These are phyloP conservation scores for Rousettus leschenaultii DNA, from an alignment of 2,113 vertebrate species.

Conservation along the genomic window DNA sequence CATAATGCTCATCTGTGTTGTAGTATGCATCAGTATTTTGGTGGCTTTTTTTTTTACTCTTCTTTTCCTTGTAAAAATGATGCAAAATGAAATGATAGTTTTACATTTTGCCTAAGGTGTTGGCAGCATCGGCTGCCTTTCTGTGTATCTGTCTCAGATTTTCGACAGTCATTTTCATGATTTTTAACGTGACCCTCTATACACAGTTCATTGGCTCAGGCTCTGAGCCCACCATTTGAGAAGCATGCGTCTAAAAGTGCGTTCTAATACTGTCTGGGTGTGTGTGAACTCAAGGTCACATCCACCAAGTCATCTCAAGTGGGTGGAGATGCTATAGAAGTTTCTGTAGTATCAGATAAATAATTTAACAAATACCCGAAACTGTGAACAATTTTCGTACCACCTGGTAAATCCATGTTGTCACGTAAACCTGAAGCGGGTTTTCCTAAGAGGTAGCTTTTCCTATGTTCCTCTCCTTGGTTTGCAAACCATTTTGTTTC, in stretches of 20 bases:
- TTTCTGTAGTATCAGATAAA: background rate
- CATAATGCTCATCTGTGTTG: background rate
- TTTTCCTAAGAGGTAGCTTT: background rate
- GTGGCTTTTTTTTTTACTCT: background rate
- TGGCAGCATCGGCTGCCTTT: background rate
- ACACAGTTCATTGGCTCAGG: background rate
- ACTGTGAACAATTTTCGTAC: accelerated
- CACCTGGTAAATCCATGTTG: background rate
- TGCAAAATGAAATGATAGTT: background rate
- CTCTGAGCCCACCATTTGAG: background rate
- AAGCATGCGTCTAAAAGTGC: background rate
- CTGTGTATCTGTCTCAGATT: background rate
- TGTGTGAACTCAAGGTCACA: background rate
- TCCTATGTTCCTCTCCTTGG: background rate
- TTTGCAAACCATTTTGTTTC: background rate
- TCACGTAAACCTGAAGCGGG: background rate
- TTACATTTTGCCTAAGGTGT: background rate
- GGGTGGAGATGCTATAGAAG: background rate
- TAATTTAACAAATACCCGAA: background rate
- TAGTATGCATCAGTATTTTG: background rate
- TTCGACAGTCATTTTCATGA: background rate
- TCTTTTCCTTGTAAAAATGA: background rate
- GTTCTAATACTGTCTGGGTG: background rate
- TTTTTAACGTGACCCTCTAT: background rate
- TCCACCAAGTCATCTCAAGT: background rate